Evolutionary conservation across 2,888 invertebrate genomes (phyloP).

Genomic region (Myathropa florea): DNA sequence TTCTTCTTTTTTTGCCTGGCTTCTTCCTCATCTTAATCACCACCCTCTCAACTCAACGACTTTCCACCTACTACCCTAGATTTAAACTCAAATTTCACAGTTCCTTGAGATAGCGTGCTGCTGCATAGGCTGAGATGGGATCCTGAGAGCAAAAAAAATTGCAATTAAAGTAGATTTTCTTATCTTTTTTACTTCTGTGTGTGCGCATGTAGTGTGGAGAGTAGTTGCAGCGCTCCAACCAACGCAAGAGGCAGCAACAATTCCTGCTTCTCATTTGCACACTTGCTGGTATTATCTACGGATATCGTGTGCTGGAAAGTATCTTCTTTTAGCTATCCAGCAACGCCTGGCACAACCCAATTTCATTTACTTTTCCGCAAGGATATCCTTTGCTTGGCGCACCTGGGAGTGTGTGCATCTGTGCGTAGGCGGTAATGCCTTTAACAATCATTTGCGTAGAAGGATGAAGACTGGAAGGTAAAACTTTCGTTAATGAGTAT

Average conservation of each 20-base stretch:
- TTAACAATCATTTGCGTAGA: constrained; percentile 35
- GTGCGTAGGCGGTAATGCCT: constrained; percentile 7
- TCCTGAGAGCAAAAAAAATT: neutral
- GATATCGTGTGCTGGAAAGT: constrained; percentile 53
- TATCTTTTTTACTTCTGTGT: neutral
- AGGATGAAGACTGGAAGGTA: constrained; percentile 19
- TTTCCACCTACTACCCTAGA: constrained; percentile 67
- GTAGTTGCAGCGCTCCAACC: constrained; percentile 32
- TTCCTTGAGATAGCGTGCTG: constrained; percentile 34
- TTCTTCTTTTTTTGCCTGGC: neutral
- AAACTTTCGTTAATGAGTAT: constrained; percentile 66
- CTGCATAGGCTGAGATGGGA: constrained; percentile 10
- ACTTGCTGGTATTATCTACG: constrained; percentile 32
- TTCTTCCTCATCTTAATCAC: constrained; percentile 62
- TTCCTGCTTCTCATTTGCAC: constrained; percentile 31
- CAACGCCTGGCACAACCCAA: constrained; percentile 30
- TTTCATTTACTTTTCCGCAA: constrained; percentile 34
- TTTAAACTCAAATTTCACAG: constrained; percentile 46
- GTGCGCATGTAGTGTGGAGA: neutral
- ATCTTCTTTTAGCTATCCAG: constrained; percentile 28
- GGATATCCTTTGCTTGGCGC: neutral
- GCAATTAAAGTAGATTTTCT: constrained; percentile 4
- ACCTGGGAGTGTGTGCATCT: neutral
- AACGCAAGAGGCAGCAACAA: constrained; percentile 29
- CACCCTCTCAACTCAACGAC: constrained; percentile 58